phyloP scores from a whole-genome alignment of 2,888 invertebrate genomes.

The Buathra laborator region DNA sequence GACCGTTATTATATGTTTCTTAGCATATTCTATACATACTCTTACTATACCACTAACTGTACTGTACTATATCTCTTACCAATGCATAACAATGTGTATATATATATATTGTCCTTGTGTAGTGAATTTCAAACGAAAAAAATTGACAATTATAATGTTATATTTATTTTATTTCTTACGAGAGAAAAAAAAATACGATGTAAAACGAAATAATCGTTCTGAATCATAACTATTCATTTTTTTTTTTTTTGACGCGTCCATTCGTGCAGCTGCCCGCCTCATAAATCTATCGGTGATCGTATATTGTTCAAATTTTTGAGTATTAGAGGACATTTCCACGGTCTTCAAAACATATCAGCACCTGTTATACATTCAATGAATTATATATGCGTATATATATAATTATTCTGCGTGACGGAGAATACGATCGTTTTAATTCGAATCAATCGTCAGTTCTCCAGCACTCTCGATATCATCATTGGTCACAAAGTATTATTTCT shows the following conservation, averaged over 20 bases:
- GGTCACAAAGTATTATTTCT: slow-evolving; percentile 35
- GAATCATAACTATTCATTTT: slow-evolving; percentile 11
- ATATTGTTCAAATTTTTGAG: slow-evolving; percentile 22
- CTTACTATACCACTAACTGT: slow-evolving; percentile 79
- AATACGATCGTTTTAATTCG: slow-evolving; percentile 9
- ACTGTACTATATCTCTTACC: slow-evolving; percentile 82
- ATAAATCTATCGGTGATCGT: slow-evolving; percentile 67
- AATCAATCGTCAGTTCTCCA: slow-evolving; percentile 2
- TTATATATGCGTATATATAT: slow-evolving; percentile 8
- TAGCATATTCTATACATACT: slow-evolving; percentile 82
- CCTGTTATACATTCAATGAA: slow-evolving; percentile 58
- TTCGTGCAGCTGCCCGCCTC: slow-evolving; percentile 73
- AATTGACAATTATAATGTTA: slow-evolving; percentile 74
- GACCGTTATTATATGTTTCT: slow-evolving; percentile 79
- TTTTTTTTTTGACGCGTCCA: slow-evolving; percentile 60
- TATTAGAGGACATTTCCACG: slow-evolving; percentile 47
- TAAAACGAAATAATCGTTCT: slow-evolving; percentile 35
- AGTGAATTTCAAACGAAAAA: slow-evolving; percentile 77
- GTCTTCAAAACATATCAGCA: slow-evolving; percentile 69
- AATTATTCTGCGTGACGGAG: slow-evolving; percentile 20
- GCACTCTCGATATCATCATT: slow-evolving; percentile 11
- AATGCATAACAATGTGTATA: slow-evolving; percentile 81
- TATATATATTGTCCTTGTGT: slow-evolving; percentile 77
- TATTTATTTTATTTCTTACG: slow-evolving; percentile 77
- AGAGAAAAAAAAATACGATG: slow-evolving; percentile 37